Conservation (phyloP, 1,140 invertebrate species). For the Elymnias hypermnestra region DNA sequence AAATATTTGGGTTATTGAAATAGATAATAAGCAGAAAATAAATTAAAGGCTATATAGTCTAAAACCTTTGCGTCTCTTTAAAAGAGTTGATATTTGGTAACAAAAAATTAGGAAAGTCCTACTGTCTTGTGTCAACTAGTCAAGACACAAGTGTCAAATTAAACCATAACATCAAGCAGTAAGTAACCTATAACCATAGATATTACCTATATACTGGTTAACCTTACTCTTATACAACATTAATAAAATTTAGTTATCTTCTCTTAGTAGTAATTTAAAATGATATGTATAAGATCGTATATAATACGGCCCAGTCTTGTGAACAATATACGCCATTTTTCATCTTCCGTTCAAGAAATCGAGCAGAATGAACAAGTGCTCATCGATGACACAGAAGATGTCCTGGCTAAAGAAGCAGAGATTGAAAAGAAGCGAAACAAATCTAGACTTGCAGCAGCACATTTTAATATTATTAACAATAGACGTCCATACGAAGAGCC, state of each 20-base stretch:
- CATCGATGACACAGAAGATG: conserved; percentile 54
- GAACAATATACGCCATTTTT: conserved; percentile 33
- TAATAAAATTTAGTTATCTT: background rate
- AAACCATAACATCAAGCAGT: too few species aligned
- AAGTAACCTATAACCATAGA: too few species aligned
- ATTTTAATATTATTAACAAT: conserved; percentile 50
- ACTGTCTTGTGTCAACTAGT: too few species aligned
- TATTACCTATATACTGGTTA: too few species aligned
- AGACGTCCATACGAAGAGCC: conserved; percentile 49
- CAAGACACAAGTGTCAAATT: too few species aligned
- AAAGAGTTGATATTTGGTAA: too few species aligned
- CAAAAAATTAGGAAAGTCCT: too few species aligned
- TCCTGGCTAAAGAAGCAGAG: conserved; percentile 42
- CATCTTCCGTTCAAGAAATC: conserved; percentile 42
- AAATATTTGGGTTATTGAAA: too few species aligned
- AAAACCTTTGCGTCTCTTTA: too few species aligned
- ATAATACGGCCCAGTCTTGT: conserved; percentile 36
- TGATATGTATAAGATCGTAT: conserved; percentile 47
- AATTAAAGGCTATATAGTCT: too few species aligned
- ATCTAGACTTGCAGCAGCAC: conserved; percentile 42
- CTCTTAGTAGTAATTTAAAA: conserved; percentile 17
- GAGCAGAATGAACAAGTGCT: conserved; percentile 53
- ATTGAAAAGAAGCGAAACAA: conserved; percentile 60
- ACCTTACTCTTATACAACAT: too few species aligned
- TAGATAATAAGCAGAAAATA: too few species aligned